These are phyloP conservation scores for Chloroceryle amazona DNA, from an alignment of 2,797 vertebrate genomes.

Conservation along the genomic window DNA sequence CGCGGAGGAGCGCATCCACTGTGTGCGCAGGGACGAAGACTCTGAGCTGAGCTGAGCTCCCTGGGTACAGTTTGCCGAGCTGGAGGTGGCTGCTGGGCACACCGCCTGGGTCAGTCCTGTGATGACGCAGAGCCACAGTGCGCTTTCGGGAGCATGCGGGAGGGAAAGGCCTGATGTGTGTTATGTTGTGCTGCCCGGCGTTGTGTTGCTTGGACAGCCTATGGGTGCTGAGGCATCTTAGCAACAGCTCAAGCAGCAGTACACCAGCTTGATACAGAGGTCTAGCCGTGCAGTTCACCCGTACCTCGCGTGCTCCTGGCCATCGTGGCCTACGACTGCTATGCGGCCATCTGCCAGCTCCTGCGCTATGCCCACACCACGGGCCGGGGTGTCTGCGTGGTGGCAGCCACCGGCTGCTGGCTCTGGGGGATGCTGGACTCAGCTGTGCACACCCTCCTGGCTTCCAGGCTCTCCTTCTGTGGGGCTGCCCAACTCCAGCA, in stretches of 20 bases:
- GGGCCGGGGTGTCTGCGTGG: rapidly evolving
- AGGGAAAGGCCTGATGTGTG: no score
- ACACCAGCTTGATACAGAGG: not conserved
- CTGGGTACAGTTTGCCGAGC: not conserved
- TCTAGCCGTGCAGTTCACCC: not conserved
- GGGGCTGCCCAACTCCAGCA: conserved; percentile 51
- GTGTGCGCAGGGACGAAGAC: not conserved
- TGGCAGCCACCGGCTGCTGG: rapidly evolving
- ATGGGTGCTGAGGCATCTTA: not conserved
- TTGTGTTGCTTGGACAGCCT: not conserved
- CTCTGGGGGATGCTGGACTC: conserved; percentile 49
- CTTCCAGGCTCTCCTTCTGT: conserved; percentile 41
- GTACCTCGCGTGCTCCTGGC: not conserved
- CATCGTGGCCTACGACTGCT: not conserved
- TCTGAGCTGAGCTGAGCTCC: not conserved
- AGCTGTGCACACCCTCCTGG: not conserved
- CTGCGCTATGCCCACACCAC: not conserved
- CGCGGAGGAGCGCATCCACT: conserved; percentile 78
- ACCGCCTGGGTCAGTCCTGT: not conserved
- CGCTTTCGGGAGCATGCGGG: rapidly evolving
- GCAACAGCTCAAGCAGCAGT: not conserved
- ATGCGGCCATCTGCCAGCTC: not conserved
- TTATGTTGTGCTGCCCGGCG: rapidly evolving
- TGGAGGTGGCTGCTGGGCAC: not conserved
- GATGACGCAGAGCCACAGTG: rapidly evolving